Base-by-base conservation (phyloP, 2,797 vertebrate genomes). In the Cyprinella venusta region DNA sequence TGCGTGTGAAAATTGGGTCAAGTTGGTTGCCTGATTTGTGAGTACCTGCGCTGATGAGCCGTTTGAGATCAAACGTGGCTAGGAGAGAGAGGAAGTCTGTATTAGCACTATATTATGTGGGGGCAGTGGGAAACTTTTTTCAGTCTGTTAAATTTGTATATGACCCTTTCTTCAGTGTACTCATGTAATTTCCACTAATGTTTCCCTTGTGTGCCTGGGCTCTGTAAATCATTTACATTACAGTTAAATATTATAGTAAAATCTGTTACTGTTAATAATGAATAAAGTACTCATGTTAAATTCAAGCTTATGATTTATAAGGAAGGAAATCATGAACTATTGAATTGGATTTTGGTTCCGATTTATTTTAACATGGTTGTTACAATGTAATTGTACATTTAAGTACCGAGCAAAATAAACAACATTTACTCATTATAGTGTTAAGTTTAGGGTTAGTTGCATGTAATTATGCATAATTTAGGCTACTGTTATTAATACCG, bases 91-190 rank as follows among this genome's bases (percentile, higher is more conserved):
- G 45, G 45, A 48, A 15, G 45, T 48, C 45, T 48, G 13, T 36
- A 36, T 36, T 36, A 5, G 33, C 33, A 36, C 18, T 69, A 79
- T 45, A 40, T 4, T 21, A 68, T 6, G 40, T 50, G 45, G 54
- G 50, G 48, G 5, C 26, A 30, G 26, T 30, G 26, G 26, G 26
- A 2, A 2, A 33, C 30, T 33, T 33, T 33, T 5, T 86, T 45
- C 36, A 65, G 48, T 65, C 24, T n/a, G 33, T 82, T 76, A 84
- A 85, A 76, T 71, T 71, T 84, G 79, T 76, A 59, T n/a, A 18
- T 65, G 54, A 33, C 21, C 19, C 67, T 30, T 42, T 45, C 52
- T 59, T 56, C 63, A 40, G 26, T 50, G 24, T 56, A 67, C 15
- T 56, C 65, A 36, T 63, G 15, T 64, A 38, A 81, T 79, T 69